A percentile compares a stretch with the other conserved stretches of the same genome.
phyloP scores from a whole-genome alignment of 2,888 invertebrate genomes.

The Euclidia mi region DNA sequence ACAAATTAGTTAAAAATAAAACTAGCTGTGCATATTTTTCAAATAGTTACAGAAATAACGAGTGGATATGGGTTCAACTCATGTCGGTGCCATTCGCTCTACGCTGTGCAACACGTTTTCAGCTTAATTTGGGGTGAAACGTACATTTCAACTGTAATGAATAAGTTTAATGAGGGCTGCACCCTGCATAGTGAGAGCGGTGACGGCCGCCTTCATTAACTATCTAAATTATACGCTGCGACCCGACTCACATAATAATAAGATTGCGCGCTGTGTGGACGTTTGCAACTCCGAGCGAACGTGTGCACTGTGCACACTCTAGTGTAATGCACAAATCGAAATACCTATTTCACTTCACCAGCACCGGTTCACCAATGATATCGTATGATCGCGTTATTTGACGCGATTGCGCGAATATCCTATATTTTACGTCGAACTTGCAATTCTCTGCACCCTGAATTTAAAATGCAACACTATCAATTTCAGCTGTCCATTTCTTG shows the following conservation, averaged over 20 bases:
- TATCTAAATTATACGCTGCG: constrained; percentile 47
- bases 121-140: constrained; percentile 48
- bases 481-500: not conserved
- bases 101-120: constrained; percentile 32
- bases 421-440: constrained; percentile 33
- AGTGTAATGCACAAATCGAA: constrained; percentile 32
- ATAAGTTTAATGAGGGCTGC: constrained; percentile 48
- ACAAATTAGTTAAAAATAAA: too few relatives aligned
- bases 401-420: constrained; percentile 37
- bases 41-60: constrained; percentile 16
- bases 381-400: constrained; percentile 36
- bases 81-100: constrained; percentile 30
- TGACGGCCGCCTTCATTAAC: constrained; percentile 53
- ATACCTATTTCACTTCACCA: constrained; percentile 1
- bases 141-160: constrained; percentile 50
- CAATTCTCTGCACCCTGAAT: constrained; percentile 24
- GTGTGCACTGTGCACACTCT: constrained; percentile 23
- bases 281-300: constrained; percentile 10
- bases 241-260: constrained; percentile 41
- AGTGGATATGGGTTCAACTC: constrained; percentile 27
- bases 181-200: constrained; percentile 28
- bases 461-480: not conserved
- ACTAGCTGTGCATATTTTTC: too few relatives aligned
- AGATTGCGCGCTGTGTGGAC: constrained; percentile 22
- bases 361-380: constrained; percentile 29